Evolutionary conservation across 2,888 invertebrate species (phyloP), one percentile per base, ranked within the genome.

Genomic region (Drosophila helvetica): DNA sequence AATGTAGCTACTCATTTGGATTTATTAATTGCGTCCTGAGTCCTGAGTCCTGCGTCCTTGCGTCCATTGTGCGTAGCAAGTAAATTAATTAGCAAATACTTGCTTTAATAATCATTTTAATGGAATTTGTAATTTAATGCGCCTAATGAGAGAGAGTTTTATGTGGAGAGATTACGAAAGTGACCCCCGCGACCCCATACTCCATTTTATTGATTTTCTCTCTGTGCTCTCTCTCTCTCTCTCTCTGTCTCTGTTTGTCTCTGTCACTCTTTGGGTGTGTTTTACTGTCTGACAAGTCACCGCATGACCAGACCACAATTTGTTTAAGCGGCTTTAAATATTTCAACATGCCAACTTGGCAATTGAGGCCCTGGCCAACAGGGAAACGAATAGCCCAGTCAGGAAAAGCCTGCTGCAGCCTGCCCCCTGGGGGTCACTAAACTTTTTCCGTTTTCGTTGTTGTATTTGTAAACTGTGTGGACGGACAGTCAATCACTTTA

Each of bases 91-190:
- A 90, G 80, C 88, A 82, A 88, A 85, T 88, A 89, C 80, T 80
- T 77, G 83, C 86, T 74, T 82, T 86, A 86, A 79, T 88, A 88
- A 88, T 88, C 88, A 90, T 89, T 88, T 88, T 89, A 88, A 88
- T 88, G 87, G 89, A 88, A 90, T 88, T 88, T 90, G 88, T 89
- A 88, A 90, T 88, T 88, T 90, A 88, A 88, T 88, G 89, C 86
- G 89, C 58, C 89, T 89, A 89, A 89, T 74, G 89, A 80, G 79
- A 74, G n/a, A n/a, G 86, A 68, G 83, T 89, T 88, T 86, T 89
- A 86, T 88, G 86, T 79, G 86, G 75, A 83, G 78, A 71, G 86
- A 88, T 86, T 89, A 88, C 75, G 74, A 57, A 55, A 47, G 56
- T 58, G 38, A 22, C 42, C n/a, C n/a, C 15, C n/a, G 33, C 19